These are phyloP conservation scores for Paracanthobrama guichenoti DNA, from an alignment of 2,113 vertebrate species.

Conservation along the genomic window DNA sequence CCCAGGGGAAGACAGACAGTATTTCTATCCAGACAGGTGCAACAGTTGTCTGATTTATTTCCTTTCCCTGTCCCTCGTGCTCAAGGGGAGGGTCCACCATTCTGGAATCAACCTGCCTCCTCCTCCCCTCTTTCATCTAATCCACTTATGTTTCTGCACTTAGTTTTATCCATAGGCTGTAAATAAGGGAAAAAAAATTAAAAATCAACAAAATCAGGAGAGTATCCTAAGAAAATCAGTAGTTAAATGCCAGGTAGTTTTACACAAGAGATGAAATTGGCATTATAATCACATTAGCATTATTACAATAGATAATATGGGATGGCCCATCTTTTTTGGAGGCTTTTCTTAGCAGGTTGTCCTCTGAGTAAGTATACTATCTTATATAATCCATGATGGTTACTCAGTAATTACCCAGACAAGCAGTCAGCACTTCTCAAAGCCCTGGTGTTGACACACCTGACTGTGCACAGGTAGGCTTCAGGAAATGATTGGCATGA, in stretches of 20 bases:
- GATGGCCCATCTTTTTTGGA: slow-evolving; percentile 40
- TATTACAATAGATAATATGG: not conserved
- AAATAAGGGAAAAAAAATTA: slow-evolving; percentile 12
- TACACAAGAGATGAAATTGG: not conserved
- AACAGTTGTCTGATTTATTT: slow-evolving; percentile 34
- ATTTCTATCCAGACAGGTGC: slow-evolving; percentile 31
- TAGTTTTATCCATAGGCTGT: not conserved
- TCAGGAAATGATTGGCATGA: slow-evolving; percentile 40
- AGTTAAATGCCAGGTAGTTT: not conserved
- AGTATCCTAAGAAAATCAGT: slow-evolving; percentile 12
- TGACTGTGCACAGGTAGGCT: slow-evolving; percentile 63
- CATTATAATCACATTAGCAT: not conserved
- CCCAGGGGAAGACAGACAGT: slow-evolving; percentile 8
- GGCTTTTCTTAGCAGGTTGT: slow-evolving; percentile 46
- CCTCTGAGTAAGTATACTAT: slow-evolving; percentile 65
- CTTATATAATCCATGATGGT: slow-evolving; percentile 68
- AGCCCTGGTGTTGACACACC: slow-evolving; percentile 67
- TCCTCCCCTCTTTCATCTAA: slow-evolving; percentile 51
- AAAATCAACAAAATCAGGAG: slow-evolving; percentile 23
- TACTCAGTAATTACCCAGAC: slow-evolving; percentile 71
- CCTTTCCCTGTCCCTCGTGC: slow-evolving; percentile 41
- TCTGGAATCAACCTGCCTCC: slow-evolving; percentile 46
- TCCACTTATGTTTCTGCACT: slow-evolving; percentile 48
- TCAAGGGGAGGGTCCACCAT: slow-evolving; percentile 38
- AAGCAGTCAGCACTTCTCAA: slow-evolving; percentile 75